Evolutionary conservation across 2,888 invertebrate species (phyloP).

Genomic region (Rhaphigaster nebulosa): DNA sequence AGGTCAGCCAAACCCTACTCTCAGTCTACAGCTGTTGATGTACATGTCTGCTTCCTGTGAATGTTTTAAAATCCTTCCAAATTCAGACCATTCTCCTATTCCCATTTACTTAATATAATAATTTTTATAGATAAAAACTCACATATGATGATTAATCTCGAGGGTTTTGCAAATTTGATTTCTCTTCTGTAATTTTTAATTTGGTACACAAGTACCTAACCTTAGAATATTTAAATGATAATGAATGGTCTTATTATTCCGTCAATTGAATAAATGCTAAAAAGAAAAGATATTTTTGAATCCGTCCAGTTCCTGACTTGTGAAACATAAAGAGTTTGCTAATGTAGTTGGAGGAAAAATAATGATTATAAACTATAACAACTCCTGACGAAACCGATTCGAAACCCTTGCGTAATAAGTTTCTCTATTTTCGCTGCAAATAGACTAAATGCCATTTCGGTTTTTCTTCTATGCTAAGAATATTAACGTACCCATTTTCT

Average conservation of each 20-base stretch:
- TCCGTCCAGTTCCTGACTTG: neutral
- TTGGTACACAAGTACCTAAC: neutral
- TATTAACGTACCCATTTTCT: neutral
- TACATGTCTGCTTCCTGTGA: neutral
- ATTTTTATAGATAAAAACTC: neutral
- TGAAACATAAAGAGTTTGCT: neutral
- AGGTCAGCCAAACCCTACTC: slow-evolving; percentile 22
- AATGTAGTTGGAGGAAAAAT: neutral
- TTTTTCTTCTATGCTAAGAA: neutral
- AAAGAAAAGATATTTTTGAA: neutral
- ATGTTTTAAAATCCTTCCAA: neutral
- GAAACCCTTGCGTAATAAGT: slow-evolving; percentile 32
- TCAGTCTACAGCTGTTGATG: neutral
- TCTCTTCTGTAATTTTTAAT: neutral
- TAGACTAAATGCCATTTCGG: neutral
- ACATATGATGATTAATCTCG: neutral
- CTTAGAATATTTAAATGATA: too few relatives aligned
- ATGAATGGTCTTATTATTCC: too few relatives aligned
- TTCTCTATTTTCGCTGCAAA: neutral
- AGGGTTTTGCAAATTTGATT: neutral
- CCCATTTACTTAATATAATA: neutral
- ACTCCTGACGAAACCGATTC: neutral
- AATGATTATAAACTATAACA: slow-evolving; percentile 1
- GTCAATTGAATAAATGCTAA: too few relatives aligned
- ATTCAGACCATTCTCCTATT: neutral